A percentile compares a stretch with the other conserved stretches of the same genome.
phyloP scores from a whole-genome alignment of 2,888 invertebrate genomes.

The Minunthozetes semirufus region DNA sequence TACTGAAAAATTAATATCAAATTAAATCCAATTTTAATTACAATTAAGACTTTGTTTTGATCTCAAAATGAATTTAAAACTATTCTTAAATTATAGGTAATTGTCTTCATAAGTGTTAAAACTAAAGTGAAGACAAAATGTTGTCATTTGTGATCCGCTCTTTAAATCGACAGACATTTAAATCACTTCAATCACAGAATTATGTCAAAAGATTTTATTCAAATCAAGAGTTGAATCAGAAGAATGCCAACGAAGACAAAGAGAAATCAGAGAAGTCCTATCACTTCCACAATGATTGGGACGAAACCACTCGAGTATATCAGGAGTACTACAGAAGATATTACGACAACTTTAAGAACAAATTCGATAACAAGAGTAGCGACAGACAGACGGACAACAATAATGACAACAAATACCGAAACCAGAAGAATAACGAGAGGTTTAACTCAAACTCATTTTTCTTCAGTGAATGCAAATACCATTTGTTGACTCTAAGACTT shows the following conservation, averaged over 20 bases:
- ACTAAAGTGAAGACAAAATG: not conserved
- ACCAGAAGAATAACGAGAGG: not conserved
- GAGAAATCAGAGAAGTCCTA: not conserved
- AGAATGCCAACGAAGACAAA: not conserved
- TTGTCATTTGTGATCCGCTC: not conserved
- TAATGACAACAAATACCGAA: not conserved
- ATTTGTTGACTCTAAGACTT: conserved; percentile 4
- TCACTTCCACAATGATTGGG: not conserved
- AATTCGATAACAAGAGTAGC: not conserved
- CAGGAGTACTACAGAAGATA: not conserved
- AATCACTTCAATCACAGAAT: not conserved
- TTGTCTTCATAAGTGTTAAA: not conserved
- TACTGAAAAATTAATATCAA: not conserved
- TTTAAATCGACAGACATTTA: not conserved
- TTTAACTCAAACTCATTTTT: not conserved
- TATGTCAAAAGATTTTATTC: conserved; percentile 3
- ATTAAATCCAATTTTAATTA: not conserved
- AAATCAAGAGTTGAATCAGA: not conserved
- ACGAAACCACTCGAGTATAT: not conserved
- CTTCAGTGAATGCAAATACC: conserved; percentile 22
- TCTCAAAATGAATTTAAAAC: not conserved
- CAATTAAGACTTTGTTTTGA: not conserved
- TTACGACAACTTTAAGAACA: conserved; percentile 12
- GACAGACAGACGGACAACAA: not conserved
- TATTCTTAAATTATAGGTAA: not conserved